Evolutionary conservation across 2,797 vertebrate species (phyloP), one percentile per base, ranked within the genome.

Genomic region (Borostomias antarcticus): DNA sequence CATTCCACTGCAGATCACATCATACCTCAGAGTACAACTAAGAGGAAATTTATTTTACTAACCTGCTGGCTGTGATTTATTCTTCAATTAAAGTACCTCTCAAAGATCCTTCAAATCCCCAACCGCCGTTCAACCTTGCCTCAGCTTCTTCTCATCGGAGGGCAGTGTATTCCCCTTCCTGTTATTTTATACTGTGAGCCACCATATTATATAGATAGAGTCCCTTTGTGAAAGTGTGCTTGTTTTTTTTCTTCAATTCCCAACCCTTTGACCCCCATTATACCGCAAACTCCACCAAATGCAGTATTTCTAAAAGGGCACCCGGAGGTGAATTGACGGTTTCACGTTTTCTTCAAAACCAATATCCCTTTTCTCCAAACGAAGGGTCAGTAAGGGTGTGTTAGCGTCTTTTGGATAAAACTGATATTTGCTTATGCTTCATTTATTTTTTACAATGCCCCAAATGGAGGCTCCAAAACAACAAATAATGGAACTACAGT

Each of bases 1-100:
- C 4, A 17, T 73, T 73, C 69, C 30, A 57, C 69, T 58, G 69
- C 74, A 48, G 62, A 68, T 66, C 75, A 72, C 72, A 77, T 84
- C 74, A 85, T 53, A 58, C 75, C 35, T 66, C 45, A 60, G 63
- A 72, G 56, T 51, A 73, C 74, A 71, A 68, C 70, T 74, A 67
- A 79, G 58, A 45, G 52, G 45, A 62, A 25, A 75, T 85, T 78
- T 75, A 77, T 82, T 83, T 75, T 33, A 68, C 73, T 66, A 79
- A 79, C 73, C 70, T 77, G 70, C 74, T 73, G 35, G 45, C 4
- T 77, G 64, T 77, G 81, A 88, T 84, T 85, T 85, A 80, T 82
- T 76, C 75, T 81, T 80, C 76, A 82, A 77, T 87, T 79, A 84
- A 77, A 72, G 71, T 60, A 35, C 8, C 43, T 74, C 68, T 77